Conservation (phyloP, 2,113 vertebrate genomes). For the Aleadryas rufinucha region DNA sequence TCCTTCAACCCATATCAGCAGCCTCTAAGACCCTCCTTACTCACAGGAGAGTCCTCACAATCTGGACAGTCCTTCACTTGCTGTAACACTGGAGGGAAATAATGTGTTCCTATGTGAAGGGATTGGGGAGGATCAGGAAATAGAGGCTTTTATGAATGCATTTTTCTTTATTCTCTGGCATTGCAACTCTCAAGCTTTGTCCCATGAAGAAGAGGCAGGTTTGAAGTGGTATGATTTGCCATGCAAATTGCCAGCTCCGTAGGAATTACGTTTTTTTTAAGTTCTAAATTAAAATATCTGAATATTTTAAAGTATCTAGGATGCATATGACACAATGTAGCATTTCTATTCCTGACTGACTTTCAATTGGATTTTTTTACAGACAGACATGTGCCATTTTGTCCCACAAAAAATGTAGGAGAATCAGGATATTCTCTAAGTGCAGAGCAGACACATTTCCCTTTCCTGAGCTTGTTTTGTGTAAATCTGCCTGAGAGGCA, state of each 20-base stretch:
- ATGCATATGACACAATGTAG: background rate
- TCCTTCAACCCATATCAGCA: rapidly evolving
- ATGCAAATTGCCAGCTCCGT: background rate
- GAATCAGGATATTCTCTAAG: background rate
- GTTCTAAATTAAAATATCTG: background rate
- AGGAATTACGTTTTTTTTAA: background rate
- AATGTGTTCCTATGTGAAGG: background rate
- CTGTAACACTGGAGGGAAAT: background rate
- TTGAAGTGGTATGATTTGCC: background rate
- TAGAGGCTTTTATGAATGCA: background rate
- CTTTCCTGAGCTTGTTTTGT: background rate
- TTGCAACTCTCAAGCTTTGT: background rate
- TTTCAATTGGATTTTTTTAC: background rate
- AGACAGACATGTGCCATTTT: background rate
- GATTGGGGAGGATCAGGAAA: background rate
- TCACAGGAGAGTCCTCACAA: background rate
- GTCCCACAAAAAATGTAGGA: background rate
- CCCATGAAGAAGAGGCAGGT: background rate
- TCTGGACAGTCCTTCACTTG: background rate
- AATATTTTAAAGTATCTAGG: background rate
- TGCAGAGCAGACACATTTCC: background rate
- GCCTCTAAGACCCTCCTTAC: rapidly evolving
- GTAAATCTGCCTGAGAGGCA: background rate
- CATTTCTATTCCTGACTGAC: background rate
- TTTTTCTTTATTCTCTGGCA: background rate